Conservation (phyloP, 2,888 invertebrate species). For the Ypsolopha scabrella region DNA sequence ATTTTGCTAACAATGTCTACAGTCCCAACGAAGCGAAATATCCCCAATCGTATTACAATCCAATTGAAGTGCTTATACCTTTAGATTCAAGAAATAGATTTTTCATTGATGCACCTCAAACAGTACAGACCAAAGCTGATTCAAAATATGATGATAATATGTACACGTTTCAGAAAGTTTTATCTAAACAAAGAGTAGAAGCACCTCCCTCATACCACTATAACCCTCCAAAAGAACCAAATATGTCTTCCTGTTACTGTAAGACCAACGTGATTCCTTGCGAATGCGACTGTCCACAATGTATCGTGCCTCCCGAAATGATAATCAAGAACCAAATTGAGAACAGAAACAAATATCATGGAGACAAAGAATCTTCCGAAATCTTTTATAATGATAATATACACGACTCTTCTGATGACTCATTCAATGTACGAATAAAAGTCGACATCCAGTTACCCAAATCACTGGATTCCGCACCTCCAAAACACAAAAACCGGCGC, state of each 20-base stretch:
- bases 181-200: conserved; percentile 5
- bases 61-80: conserved; percentile 38
- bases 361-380: background rate
- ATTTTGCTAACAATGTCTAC: conserved; percentile 22
- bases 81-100: conserved; percentile 17
- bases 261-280: conserved; percentile 35
- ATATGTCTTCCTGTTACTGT: conserved; percentile 29
- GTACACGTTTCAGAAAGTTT: background rate
- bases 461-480: conserved; percentile 20
- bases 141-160: conserved; percentile 18
- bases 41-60: conserved; percentile 21
- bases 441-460: conserved; percentile 51
- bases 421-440: conserved; percentile 45
- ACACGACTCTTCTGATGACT: conserved; percentile 19
- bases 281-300: conserved; percentile 44
- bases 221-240: too few relatives aligned
- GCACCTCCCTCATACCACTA: too few relatives aligned
- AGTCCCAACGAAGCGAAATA: conserved; percentile 21
- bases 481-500: conserved; percentile 19
- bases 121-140: conserved; percentile 2
- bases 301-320: conserved; percentile 16
- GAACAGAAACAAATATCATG: background rate
- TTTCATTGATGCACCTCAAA: conserved; percentile 15
- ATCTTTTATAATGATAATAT: background rate
- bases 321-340: background rate